Evolutionary conservation across 2,113 vertebrate species (phyloP).

Genomic region (Micronycteris hirsuta): DNA sequence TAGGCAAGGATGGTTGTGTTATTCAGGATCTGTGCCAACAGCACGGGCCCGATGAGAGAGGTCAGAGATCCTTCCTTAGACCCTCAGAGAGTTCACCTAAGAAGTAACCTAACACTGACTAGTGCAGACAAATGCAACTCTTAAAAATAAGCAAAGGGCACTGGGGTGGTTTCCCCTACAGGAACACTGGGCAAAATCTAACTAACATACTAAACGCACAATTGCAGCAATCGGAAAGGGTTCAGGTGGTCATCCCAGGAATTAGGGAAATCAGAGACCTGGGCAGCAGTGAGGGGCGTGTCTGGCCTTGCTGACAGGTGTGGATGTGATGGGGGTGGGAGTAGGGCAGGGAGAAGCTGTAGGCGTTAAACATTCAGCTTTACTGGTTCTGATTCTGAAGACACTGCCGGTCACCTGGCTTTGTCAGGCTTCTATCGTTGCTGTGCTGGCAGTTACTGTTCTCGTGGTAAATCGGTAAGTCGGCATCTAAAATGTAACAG

Average conservation of each 20-base stretch:
- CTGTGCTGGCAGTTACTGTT: neutral
- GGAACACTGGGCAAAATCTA: neutral
- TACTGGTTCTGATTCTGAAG: neutral
- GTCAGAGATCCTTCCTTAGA: neutral
- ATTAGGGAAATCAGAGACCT: neutral
- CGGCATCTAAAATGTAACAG: neutral
- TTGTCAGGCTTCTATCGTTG: neutral
- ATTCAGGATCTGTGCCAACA: neutral
- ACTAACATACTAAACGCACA: neutral
- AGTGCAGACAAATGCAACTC: neutral
- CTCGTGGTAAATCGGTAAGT: neutral
- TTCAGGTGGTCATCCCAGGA: neutral
- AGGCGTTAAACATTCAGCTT: neutral
- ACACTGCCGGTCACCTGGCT: neutral
- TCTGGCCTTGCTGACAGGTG: neutral
- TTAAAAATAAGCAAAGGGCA: conserved; percentile 7
- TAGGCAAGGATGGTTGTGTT: neutral
- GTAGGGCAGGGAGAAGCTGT: neutral
- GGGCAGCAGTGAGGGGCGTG: neutral
- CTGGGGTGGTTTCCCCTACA: neutral
- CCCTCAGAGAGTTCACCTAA: neutral
- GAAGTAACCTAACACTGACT: neutral
- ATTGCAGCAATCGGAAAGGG: neutral
- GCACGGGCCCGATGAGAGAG: neutral
- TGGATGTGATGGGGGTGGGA: neutral